Evolutionary conservation across 2,113 vertebrate genomes (phyloP).

Genomic region (Muscicapa adusta): DNA sequence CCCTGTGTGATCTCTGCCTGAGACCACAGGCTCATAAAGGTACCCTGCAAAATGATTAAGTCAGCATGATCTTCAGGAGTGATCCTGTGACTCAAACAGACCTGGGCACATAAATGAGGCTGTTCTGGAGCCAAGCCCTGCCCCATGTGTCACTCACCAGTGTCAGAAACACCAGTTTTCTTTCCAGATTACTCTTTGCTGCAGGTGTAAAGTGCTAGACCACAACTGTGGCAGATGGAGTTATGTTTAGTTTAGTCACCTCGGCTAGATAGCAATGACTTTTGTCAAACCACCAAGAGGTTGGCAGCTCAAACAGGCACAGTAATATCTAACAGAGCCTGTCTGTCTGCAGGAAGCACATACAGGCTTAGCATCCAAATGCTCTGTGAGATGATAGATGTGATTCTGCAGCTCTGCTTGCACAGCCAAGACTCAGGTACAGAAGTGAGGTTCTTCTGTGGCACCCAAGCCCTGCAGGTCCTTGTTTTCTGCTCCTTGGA

Average conservation of each 20-base stretch:
- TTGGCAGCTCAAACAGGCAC: background rate
- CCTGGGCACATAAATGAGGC: background rate
- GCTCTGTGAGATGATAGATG: accelerated
- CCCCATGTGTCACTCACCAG: background rate
- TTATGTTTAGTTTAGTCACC: background rate
- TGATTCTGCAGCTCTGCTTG: background rate
- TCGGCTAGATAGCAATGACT: background rate
- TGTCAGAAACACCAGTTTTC: background rate
- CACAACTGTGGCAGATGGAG: background rate
- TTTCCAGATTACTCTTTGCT: background rate
- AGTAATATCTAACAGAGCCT: background rate
- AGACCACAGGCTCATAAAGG: background rate
- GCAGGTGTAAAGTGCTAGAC: background rate
- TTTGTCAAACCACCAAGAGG: background rate
- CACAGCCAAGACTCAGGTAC: accelerated
- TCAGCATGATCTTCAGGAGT: background rate
- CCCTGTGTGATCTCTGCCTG: background rate
- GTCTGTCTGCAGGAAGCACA: background rate
- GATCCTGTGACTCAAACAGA: accelerated
- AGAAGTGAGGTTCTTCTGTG: accelerated
- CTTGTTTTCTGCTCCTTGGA: background rate
- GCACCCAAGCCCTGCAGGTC: background rate
- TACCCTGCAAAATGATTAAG: background rate
- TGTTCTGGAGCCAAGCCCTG: background rate
- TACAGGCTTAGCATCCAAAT: accelerated